phyloP scores from a whole-genome alignment of 37 sponge, comb jelly and placozoan genomes.

The Bolinopsis microptera region DNA sequence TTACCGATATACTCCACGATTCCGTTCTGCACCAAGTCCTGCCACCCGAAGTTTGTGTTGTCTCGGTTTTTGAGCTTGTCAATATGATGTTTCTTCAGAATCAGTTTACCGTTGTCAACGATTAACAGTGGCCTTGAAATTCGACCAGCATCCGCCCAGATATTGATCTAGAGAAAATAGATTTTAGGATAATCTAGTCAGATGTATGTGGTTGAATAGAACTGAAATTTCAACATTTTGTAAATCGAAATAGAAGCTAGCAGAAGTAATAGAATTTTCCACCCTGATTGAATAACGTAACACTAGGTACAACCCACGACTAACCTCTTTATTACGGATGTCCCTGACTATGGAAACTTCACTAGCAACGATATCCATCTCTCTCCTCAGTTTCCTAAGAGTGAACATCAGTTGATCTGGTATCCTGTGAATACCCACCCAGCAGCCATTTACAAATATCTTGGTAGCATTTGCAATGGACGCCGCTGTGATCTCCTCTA shows the following conservation, averaged over 20 bases:
- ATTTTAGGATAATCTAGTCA: too few relatives aligned
- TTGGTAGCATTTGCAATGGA: constrained; percentile 97
- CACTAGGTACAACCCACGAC: too few relatives aligned
- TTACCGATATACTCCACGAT: constrained; percentile 97
- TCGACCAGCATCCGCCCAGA: constrained; percentile 98
- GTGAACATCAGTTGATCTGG: constrained; percentile 99
- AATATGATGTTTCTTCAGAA: constrained; percentile 92
- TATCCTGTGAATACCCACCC: constrained; percentile 98
- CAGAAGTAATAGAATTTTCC: too few relatives aligned
- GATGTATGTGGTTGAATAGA: too few relatives aligned
- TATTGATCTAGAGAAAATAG: constrained; percentile 75
- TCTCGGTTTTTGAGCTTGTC: constrained; percentile 95
- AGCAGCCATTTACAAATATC: constrained; percentile 99
- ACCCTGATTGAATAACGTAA: too few relatives aligned
- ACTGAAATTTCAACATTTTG: too few relatives aligned
- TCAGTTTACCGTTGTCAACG: constrained; percentile 97
- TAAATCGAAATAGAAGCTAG: too few relatives aligned
- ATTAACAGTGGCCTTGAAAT: constrained; percentile 97
- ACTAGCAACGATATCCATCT: constrained; percentile 99
- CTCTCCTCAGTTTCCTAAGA: constrained; percentile 90
- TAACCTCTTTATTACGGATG: constrained; percentile 85
- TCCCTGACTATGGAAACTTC: constrained; percentile 98
- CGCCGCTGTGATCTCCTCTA: constrained; percentile 98
- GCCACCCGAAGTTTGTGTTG: constrained; percentile 97
- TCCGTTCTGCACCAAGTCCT: constrained; percentile 93